Evolutionary conservation across 1,140 invertebrate genomes (phyloP), one percentile per base, ranked within the genome.

Genomic region (Meteorus sp.): DNA sequence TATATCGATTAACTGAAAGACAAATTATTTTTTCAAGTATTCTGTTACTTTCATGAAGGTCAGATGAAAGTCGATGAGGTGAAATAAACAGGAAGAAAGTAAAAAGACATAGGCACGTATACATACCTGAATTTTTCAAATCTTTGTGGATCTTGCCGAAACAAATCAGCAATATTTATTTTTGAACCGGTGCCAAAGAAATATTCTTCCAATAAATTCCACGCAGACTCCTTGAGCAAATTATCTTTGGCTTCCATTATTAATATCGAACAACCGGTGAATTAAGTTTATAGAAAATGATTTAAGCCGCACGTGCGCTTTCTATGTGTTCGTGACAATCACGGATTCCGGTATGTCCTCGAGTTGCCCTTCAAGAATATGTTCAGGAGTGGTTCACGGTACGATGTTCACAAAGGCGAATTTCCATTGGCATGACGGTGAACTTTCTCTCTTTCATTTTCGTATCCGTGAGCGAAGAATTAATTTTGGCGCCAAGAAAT

Each of bases 111-210:
- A 39, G 17, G 62, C 23, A 7, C 43, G 15, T 23, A 31, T 57
- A 62, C 65, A 48, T 81, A 94, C 93, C 89, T 93, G 77, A 86
- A 91, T 73, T 92, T 92, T 22, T 88, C 78, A 71, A 94, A 95
- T 25, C 93, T 83, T 29, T 87, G 77, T 0, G 86, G 73, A 81
- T 95, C 90, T 64, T 87, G 75, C 60, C 86, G 79, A 65, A 96
- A 94, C 45, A 95, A 73, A 62, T 91, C 80, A 58, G 83, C 83
- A 65, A 95, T 91, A 63, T 91, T 86, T 4, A 96, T 83, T 65
- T 89, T 86, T 2, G 83, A 74, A 7, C 83, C 86, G 67, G 88
- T 85, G 7, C 72, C 71, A 56, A 88, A 77, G 68, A 86, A 92
- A 76, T 87, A 90, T 31, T 88, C 81, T 70, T 90, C 82, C 17